phyloP scores from a whole-genome alignment of 2,113 vertebrate species.

The Himantopus leucocephalus region DNA sequence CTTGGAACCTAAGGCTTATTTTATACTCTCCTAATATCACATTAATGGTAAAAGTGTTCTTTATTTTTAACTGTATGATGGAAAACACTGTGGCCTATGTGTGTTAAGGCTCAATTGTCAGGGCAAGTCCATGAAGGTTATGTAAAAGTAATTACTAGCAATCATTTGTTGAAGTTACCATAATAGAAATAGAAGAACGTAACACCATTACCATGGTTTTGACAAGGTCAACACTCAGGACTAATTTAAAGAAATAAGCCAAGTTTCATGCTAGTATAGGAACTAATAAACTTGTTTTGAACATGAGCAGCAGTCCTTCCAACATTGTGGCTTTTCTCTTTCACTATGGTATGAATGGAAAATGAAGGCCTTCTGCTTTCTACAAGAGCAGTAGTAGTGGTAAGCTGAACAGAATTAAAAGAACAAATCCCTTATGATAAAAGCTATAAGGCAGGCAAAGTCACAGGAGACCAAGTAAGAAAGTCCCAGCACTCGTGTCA shows the following conservation, averaged over 20 bases:
- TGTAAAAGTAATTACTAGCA: conserved; percentile 18
- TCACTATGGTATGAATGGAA: neutral
- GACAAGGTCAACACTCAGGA: neutral
- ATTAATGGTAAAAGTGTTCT: neutral
- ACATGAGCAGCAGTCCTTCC: neutral
- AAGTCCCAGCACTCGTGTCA: neutral
- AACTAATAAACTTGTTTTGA: neutral
- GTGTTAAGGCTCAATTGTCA: neutral
- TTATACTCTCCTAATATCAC: neutral
- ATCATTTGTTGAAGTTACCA: neutral
- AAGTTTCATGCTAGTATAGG: neutral
- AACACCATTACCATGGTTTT: neutral
- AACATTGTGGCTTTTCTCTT: neutral
- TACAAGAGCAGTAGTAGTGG: neutral
- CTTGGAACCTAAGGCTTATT: neutral
- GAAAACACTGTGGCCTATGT: neutral
- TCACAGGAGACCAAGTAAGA: neutral
- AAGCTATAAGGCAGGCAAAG: neutral
- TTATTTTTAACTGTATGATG: neutral
- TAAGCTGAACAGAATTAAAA: neutral
- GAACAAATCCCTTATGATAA: neutral
- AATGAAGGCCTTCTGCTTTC: neutral
- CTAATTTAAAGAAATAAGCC: neutral
- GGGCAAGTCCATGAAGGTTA: neutral
- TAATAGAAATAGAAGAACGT: neutral